Percentiles rank a stretch among this genome's conserved stretches.
phyloP scores from a whole-genome alignment of 1,140 invertebrate genomes.

The Drosophila orosa region DNA sequence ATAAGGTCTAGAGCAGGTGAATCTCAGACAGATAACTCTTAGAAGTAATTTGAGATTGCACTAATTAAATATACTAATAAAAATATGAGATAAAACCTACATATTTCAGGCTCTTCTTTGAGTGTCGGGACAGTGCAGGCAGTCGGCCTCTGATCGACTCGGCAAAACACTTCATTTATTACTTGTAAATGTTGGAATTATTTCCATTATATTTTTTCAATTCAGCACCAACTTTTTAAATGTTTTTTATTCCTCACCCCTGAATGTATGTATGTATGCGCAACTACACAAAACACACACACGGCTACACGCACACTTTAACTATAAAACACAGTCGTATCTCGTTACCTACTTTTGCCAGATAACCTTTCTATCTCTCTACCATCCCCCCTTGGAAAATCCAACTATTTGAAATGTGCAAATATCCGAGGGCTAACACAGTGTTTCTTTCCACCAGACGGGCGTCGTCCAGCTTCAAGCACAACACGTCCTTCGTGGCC shows the following conservation, averaged over 20 bases:
- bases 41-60: not conserved
- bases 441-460: slow-evolving; percentile 84
- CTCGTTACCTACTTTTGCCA: slow-evolving; percentile 37
- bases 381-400: not conserved
- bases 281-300: slow-evolving; percentile 33
- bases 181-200: slow-evolving; percentile 27
- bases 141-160: slow-evolving; percentile 7
- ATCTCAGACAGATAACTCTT: not conserved
- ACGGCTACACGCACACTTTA: slow-evolving; percentile 33
- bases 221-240: slow-evolving; percentile 13
- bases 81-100: not conserved
- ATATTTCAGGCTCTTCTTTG: not conserved
- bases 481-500: slow-evolving; percentile 95
- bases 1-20: not conserved
- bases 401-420: slow-evolving; percentile 12
- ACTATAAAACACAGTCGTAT: slow-evolving; percentile 38
- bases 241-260: slow-evolving; percentile 17
- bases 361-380: slow-evolving; percentile 39
- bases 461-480: slow-evolving; percentile 92
- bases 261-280: slow-evolving; percentile 23
- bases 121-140: not conserved
- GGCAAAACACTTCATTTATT: slow-evolving; percentile 26
- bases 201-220: slow-evolving; percentile 8
- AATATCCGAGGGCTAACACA: slow-evolving; percentile 26
- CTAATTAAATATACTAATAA: not conserved